Evolutionary conservation across 2,113 vertebrate species (phyloP).

Genomic region (Amblyornis subalaris): DNA sequence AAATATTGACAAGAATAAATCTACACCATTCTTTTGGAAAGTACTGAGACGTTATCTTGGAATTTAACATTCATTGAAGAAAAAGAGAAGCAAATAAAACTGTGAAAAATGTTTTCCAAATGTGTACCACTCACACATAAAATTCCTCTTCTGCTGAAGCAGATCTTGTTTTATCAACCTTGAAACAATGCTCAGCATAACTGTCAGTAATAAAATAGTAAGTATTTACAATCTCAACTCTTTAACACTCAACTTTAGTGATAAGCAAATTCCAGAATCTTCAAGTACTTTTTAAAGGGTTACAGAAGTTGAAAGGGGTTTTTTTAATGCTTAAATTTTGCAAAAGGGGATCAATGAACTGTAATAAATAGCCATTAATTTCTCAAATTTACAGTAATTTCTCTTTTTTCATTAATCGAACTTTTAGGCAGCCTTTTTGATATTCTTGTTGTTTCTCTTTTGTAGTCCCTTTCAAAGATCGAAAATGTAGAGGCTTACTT

Average conservation of each 20-base stretch:
- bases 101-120: not conserved
- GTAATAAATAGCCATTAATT: not conserved
- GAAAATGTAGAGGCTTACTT: not conserved
- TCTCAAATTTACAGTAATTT: not conserved
- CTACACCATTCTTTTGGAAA: not conserved
- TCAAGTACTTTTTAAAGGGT: not conserved
- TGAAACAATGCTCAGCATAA: not conserved
- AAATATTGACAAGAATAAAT: conserved; percentile 10
- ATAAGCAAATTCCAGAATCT: not conserved
- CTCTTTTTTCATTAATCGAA: not conserved
- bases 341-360: not conserved
- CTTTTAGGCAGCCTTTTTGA: not conserved
- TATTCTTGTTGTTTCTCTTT: not conserved
- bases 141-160: not conserved
- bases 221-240: not conserved
- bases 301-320: not conserved
- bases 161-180: not conserved
- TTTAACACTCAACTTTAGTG: not conserved
- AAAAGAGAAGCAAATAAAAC: not conserved
- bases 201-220: not conserved
- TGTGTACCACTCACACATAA: not conserved
- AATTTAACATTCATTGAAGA: not conserved
- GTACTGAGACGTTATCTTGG: not conserved
- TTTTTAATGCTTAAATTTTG: not conserved
- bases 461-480: not conserved